These are phyloP conservation scores for Aythya baeri DNA, from an alignment of 2,113 vertebrate species.

Conservation along the genomic window DNA sequence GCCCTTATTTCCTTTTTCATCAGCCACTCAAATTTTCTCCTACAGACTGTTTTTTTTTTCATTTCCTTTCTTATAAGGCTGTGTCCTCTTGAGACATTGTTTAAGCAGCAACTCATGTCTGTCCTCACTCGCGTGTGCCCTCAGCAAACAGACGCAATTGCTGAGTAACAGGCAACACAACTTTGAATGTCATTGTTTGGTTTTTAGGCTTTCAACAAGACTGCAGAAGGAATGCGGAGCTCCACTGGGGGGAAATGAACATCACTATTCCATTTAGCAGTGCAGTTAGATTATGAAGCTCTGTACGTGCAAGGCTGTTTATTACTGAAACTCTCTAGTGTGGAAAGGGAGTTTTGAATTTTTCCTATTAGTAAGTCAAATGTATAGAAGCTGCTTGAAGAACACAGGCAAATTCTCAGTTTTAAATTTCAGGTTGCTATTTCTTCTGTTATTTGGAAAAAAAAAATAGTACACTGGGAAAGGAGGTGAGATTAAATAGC, in stretches of 20 bases:
- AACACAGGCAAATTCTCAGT: background rate
- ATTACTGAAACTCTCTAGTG: conserved; percentile 16
- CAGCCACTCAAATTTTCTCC: background rate
- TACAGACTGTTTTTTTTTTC: background rate
- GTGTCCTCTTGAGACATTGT: background rate
- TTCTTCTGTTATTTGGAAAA: background rate
- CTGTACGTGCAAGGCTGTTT: background rate
- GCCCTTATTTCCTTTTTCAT: background rate
- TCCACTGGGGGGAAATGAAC: conserved; percentile 42
- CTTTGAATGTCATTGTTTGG: conserved; percentile 43
- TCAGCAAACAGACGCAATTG: background rate
- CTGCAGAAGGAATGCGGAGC: conserved; percentile 29
- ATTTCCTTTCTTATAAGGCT: conserved; percentile 7
- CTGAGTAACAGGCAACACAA: conserved; percentile 27
- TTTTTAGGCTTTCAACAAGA: conserved; percentile 46
- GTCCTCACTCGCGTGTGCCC: background rate
- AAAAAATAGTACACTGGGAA: background rate
- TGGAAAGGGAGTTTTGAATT: background rate
- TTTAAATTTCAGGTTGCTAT: background rate
- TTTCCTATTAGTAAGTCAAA: background rate
- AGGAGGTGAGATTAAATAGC: background rate
- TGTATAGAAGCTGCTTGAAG: background rate
- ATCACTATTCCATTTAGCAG: conserved; percentile 35
- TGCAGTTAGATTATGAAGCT: conserved; percentile 27
- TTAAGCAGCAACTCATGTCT: background rate